phyloP scores from a whole-genome alignment of 2,113 vertebrate species.

The Promerops cafer region DNA sequence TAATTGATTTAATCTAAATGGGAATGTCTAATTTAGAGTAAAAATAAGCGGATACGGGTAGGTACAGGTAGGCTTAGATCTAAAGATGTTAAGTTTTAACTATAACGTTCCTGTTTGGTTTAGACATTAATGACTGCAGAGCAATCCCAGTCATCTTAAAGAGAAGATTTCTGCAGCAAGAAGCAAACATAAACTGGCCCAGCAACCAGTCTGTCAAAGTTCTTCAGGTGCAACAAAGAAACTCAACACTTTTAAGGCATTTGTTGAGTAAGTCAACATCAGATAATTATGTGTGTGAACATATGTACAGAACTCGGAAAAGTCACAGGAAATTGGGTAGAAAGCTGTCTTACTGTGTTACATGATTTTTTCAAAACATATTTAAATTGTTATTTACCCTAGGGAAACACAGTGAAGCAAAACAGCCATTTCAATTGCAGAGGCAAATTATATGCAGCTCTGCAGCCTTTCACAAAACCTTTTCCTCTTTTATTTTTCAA shows the following conservation, averaged over 20 bases:
- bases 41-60: neutral
- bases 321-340: neutral
- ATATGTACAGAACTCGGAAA: neutral
- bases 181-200: neutral
- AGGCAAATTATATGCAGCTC: slow-evolving; percentile 2
- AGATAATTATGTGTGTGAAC: neutral
- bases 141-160: neutral
- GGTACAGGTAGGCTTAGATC: neutral
- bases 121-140: neutral
- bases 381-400: slow-evolving; percentile 32
- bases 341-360: neutral
- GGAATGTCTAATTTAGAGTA: neutral
- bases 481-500: slow-evolving; percentile 5
- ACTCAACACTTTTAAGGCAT: neutral
- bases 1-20: neutral
- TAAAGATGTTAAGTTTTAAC: neutral
- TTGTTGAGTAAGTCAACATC: neutral
- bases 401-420: neutral
- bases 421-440: neutral
- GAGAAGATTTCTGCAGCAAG: neutral
- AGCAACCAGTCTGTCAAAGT: neutral
- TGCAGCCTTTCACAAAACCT: neutral
- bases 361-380: neutral
- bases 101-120: neutral
- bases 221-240: neutral